A percentile compares a stretch with the other conserved stretches of the same genome.
phyloP scores from a whole-genome alignment of 1,140 invertebrate genomes.

The Spodoptera frugiperda region DNA sequence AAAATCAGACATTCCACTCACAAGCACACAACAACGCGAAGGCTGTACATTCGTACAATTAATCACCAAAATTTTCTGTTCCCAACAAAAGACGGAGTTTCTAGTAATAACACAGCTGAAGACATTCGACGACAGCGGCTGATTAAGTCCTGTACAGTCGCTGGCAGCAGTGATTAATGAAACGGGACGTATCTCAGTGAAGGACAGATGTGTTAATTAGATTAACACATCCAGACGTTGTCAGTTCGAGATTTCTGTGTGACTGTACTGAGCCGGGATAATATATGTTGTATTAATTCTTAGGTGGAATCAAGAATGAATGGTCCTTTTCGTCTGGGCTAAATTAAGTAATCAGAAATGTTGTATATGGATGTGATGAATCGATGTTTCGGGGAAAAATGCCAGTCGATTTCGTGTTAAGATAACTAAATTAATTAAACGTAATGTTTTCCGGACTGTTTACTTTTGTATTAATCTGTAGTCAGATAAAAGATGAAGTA shows the following conservation, averaged over 20 bases:
- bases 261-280: constrained; percentile 45
- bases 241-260: constrained; percentile 48
- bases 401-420: too few species aligned
- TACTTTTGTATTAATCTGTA: too few species aligned
- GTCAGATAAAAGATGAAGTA: too few species aligned
- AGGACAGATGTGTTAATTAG: constrained; percentile 60
- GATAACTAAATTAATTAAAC: too few species aligned
- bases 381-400: neutral
- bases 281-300: constrained; percentile 49
- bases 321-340: neutral
- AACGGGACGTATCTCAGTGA: constrained; percentile 43
- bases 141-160: constrained; percentile 56
- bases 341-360: constrained; percentile 33
- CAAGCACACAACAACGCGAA: neutral
- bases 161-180: constrained; percentile 55
- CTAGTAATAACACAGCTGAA: constrained; percentile 44
- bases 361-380: constrained; percentile 3
- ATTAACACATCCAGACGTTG: constrained; percentile 53
- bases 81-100: constrained; percentile 38
- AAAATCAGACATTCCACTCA: neutral
- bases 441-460: too few species aligned
- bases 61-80: constrained; percentile 26
- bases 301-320: constrained; percentile 39
- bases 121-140: constrained; percentile 51
- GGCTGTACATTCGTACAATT: neutral